Percentiles rank a stretch among this genome's conserved stretches.
Evolutionary conservation across 2,888 invertebrate genomes (phyloP).

Genomic region (Hecatera dysodea): DNA sequence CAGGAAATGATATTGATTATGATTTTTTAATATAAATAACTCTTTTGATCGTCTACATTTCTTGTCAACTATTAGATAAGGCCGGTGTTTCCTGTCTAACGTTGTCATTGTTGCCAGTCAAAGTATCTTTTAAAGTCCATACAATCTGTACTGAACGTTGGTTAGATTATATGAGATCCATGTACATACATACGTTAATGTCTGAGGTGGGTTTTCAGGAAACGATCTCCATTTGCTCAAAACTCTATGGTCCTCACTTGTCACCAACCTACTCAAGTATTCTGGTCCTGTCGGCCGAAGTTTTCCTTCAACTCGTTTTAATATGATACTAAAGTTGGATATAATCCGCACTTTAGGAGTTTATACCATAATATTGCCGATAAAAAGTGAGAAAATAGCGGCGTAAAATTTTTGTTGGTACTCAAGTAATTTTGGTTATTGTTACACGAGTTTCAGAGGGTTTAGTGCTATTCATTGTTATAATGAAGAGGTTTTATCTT

Average conservation of each 20-base stretch:
- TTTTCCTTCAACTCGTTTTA: slow-evolving; percentile 71
- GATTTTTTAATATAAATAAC: too few species aligned
- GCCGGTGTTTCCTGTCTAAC: too few species aligned
- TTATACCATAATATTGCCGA: slow-evolving; percentile 62
- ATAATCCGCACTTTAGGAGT: slow-evolving; percentile 67
- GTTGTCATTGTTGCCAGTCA: too few species aligned
- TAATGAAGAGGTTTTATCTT: slow-evolving; percentile 31
- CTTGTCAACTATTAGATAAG: too few species aligned
- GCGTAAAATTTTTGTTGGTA: slow-evolving; percentile 62
- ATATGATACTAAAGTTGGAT: slow-evolving; percentile 70
- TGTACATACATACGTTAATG: too few species aligned
- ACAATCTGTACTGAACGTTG: too few species aligned
- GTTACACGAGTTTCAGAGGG: slow-evolving; percentile 54
- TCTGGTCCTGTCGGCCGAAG: slow-evolving; percentile 55
- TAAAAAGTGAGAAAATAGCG: slow-evolving; percentile 62
- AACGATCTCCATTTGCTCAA: slow-evolving; percentile 26
- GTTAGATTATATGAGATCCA: too few species aligned
- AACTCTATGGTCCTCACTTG: slow-evolving; percentile 41
- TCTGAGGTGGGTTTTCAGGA: neutral
- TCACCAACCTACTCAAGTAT: slow-evolving; percentile 50
- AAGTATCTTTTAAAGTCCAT: too few species aligned
- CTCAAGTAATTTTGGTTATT: slow-evolving; percentile 60
- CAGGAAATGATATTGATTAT: too few species aligned
- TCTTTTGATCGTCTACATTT: too few species aligned
- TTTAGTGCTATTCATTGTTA: slow-evolving; percentile 30